These are phyloP conservation scores for Opisthograptis luteolata DNA, from an alignment of 2,888 invertebrate species.

Conservation along the genomic window DNA sequence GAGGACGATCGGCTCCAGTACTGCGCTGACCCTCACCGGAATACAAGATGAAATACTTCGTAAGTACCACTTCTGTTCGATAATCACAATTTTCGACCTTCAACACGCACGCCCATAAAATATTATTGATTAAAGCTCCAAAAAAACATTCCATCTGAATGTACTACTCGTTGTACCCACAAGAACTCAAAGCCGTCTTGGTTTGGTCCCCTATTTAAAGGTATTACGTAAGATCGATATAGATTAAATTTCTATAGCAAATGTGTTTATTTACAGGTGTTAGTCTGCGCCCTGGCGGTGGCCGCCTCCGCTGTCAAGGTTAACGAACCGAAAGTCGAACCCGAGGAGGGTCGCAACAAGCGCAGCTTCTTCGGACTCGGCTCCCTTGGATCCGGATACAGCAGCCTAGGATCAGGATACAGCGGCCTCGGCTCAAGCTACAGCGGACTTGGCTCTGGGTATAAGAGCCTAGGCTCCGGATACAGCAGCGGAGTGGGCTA, in stretches of 20 bases:
- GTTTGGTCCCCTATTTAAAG: no score
- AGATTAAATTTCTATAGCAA: no score
- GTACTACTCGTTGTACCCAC: no score
- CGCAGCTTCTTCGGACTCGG: constrained; percentile 49
- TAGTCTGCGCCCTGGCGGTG: constrained; percentile 43
- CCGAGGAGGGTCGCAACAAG: constrained; percentile 49
- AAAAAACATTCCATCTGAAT: no score
- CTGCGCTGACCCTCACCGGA: constrained; percentile 15
- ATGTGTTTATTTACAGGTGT: constrained; percentile 33
- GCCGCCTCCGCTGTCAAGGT: constrained; percentile 33
- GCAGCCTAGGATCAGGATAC: constrained; percentile 19
- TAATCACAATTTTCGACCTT: neutral
- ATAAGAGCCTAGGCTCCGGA: constrained; percentile 18
- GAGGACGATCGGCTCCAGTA: constrained; percentile 37
- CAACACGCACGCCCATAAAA: neutral
- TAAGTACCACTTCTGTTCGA: constrained; percentile 44
- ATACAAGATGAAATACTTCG: constrained; percentile 53
- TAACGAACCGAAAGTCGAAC: constrained; percentile 27
- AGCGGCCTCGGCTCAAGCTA: constrained; percentile 1
- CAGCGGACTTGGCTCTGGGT: constrained; percentile 19
- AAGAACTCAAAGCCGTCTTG: no score
- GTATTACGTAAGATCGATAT: no score
- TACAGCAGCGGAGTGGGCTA: constrained; percentile 14
- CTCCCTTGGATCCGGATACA: constrained; percentile 19
- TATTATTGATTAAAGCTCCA: no score